A percentile compares a stretch with the other conserved stretches of the same genome.
These are phyloP conservation scores for Horisme vitalbata DNA, from an alignment of 2,888 invertebrate genomes.

Conservation along the genomic window DNA sequence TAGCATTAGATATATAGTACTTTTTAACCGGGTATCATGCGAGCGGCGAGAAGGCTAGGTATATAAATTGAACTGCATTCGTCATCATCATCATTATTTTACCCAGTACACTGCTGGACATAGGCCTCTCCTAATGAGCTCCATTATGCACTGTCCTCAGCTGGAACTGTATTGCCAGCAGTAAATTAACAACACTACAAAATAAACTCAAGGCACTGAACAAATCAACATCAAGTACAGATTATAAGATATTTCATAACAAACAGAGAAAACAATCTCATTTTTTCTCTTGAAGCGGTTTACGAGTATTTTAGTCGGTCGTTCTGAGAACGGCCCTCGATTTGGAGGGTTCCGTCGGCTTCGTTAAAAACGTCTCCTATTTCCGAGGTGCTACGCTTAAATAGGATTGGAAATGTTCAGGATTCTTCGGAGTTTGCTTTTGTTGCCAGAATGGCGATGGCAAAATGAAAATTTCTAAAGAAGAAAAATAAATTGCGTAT, in stretches of 20 bases:
- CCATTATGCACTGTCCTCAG: too few species aligned
- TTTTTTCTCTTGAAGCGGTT: conserved; percentile 27
- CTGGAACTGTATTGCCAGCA: too few species aligned
- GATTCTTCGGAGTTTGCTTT: neutral
- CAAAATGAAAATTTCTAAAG: neutral
- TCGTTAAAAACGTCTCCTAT: conserved; percentile 26
- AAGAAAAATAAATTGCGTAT: neutral
- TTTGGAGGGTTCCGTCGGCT: conserved; percentile 18
- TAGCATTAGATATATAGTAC: too few species aligned
- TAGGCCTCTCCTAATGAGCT: too few species aligned
- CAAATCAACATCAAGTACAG: conserved; percentile 15
- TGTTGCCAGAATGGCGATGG: neutral
- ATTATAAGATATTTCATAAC: conserved; percentile 16
- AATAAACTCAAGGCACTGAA: conserved; percentile 4
- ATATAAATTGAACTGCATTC: too few species aligned
- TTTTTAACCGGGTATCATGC: too few species aligned
- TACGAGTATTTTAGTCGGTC: conserved; percentile 28
- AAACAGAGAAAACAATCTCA: conserved; percentile 19
- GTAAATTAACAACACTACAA: neutral
- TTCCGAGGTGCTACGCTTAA: conserved; percentile 17
- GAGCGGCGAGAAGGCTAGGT: too few species aligned
- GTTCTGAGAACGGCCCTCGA: conserved; percentile 26
- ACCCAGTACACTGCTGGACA: too few species aligned
- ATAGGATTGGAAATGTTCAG: conserved; percentile 6
- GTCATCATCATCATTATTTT: too few species aligned